phyloP scores from a whole-genome alignment of 1,140 invertebrate species.

The Helicoverpa armigera region DNA sequence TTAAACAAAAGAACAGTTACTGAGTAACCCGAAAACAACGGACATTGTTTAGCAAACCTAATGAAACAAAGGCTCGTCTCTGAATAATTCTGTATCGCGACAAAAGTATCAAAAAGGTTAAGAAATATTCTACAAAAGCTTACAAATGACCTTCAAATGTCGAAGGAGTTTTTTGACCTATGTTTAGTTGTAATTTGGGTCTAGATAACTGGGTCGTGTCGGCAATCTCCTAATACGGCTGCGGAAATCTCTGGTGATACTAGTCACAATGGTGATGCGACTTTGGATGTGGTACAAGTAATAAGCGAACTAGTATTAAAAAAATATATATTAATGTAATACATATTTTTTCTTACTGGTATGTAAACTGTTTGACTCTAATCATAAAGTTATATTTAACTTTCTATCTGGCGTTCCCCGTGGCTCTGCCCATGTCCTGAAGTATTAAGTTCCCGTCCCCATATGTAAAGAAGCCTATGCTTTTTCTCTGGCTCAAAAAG shows the following conservation, averaged over 20 bases:
- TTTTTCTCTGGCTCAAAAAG: too few species aligned
- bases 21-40: neutral
- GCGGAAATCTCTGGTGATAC: slow-evolving; percentile 35
- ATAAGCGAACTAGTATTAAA: neutral
- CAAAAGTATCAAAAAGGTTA: neutral
- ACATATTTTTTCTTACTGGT: too few species aligned
- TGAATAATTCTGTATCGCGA: neutral
- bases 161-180: slow-evolving; percentile 26
- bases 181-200: slow-evolving; percentile 29
- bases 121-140: neutral
- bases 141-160: slow-evolving; percentile 15
- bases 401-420: too few species aligned
- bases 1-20: too few species aligned
- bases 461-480: too few species aligned
- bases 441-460: too few species aligned
- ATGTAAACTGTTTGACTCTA: too few species aligned
- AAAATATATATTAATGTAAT: neutral
- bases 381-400: too few species aligned
- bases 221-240: slow-evolving; percentile 35
- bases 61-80: neutral
- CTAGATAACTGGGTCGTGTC: slow-evolving; percentile 34
- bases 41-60: neutral
- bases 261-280: slow-evolving; percentile 17
- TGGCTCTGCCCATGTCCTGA: too few species aligned
- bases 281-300: neutral